Base-by-base conservation (phyloP, 2,113 vertebrate species). In the Ochotona curzoniae region DNA sequence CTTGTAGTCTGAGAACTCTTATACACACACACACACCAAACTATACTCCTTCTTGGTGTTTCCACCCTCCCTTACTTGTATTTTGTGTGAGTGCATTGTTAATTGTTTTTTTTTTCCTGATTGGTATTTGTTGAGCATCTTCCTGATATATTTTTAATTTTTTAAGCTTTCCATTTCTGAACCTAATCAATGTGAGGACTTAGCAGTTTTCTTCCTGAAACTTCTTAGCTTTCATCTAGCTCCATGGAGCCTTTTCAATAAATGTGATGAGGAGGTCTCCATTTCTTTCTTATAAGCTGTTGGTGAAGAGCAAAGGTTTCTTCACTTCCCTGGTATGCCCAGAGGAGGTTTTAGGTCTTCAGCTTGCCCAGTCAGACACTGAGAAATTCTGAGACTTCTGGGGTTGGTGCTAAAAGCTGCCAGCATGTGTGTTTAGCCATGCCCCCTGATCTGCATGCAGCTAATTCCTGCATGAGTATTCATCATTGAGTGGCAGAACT, bases 131-230 rank as follows among this genome's bases (percentile, higher is more conserved):
- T n/a, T 54, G 32, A 20, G 20, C 15, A 78, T 91, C 73, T 81
- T 90, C 23, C 60, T 69, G 28, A 23, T 83, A 30, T 66, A 49
- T 94, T 69, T 83, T 60, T 90, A 21, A 47, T 44, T 35, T 10
- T 23, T 9, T 71, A 18, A 60, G 74, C 13, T 71, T 63, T 74
- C 23, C 35, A 11, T 76, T 84, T 44, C 61, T 76, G 91, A 89
- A 82, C 14, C 61, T 90, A 66, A 85, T 89, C 71, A 93, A 67
- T 51, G 17, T 82, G 75, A 30, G 25, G 12, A 2, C 26, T 87
- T 90, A 44, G 70, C 2, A 38, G 18, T 91, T 96, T 93, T 75
- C 91, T 94, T 87, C 54, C 49, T 20, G 30, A 87, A 94, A 87
- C 35, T 51, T 92, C 49, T 71, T 63, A 54, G 3, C 30, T 5